Percentiles rank a stretch among this genome's conserved stretches.
These are phyloP conservation scores for Formicarius rufipectus DNA, from an alignment of 2,113 vertebrate genomes.

Conservation along the genomic window DNA sequence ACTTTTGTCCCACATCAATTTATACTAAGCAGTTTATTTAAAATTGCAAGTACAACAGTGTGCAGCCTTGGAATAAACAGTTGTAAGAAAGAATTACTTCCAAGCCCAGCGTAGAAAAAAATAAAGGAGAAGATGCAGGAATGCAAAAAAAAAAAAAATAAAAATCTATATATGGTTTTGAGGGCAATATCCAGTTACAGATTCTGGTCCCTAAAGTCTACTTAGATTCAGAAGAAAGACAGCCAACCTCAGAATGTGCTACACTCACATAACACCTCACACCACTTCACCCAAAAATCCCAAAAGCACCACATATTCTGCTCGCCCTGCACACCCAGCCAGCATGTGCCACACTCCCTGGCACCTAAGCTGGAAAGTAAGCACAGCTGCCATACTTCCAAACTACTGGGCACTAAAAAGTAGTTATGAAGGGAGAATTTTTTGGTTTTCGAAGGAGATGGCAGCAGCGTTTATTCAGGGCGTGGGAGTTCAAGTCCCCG, in stretches of 20 bases:
- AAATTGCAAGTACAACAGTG: neutral
- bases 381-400: neutral
- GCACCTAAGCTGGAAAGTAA: neutral
- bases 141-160: neutral
- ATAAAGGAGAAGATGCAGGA: neutral
- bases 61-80: neutral
- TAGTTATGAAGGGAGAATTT: neutral
- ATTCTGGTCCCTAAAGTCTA: neutral
- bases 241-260: neutral
- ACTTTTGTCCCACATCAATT: neutral
- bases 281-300: neutral
- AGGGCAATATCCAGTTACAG: neutral
- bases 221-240: neutral
- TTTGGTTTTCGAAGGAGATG: neutral
- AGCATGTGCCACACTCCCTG: rapidly evolving
- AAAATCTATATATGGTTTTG: neutral
- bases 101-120: neutral
- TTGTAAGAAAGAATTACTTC: neutral
- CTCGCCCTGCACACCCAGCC: neutral
- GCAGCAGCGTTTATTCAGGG: neutral
- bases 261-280: neutral
- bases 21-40: neutral
- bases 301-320: neutral
- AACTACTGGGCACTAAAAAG: neutral
- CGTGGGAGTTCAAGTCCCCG: neutral